Evolutionary conservation across 2,888 invertebrate species (phyloP).

Genomic region (Trilocha varians): DNA sequence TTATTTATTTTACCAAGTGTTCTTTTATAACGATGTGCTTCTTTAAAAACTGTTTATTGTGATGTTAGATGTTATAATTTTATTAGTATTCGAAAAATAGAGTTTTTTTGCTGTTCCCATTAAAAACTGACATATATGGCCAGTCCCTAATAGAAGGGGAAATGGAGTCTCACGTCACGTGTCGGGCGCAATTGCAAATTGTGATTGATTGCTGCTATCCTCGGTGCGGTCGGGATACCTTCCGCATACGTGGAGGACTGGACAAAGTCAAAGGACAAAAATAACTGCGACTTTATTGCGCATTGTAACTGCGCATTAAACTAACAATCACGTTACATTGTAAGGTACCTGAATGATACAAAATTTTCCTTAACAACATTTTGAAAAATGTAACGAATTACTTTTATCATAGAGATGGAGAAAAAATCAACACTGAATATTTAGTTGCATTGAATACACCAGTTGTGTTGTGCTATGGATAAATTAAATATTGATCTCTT

Average conservation of each 20-base stretch:
- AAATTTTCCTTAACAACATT: no score
- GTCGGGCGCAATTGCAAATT: neutral
- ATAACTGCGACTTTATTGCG: neutral
- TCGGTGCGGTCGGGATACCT: neutral
- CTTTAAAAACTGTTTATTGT: no score
- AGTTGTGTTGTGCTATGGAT: no score
- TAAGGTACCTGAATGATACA: no score
- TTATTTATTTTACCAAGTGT: no score
- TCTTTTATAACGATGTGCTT: no score
- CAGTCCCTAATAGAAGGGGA: neutral
- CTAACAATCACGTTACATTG: neutral
- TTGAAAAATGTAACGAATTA: no score
- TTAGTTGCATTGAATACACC: neutral
- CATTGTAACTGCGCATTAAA: neutral
- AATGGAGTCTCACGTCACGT: neutral
- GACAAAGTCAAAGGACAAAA: neutral
- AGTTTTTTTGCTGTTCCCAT: no score
- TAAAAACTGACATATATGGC: no score
- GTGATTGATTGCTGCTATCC: constrained; percentile 3
- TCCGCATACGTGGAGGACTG: neutral
- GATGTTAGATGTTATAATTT: no score
- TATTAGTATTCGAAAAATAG: no score
- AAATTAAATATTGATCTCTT: no score
- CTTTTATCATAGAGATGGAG: neutral
- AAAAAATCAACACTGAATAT: neutral